Percentiles rank a stretch among this genome's conserved stretches.
Conservation (phyloP, 2,888 invertebrate genomes). For the Pseudococcus longispinus region DNA sequence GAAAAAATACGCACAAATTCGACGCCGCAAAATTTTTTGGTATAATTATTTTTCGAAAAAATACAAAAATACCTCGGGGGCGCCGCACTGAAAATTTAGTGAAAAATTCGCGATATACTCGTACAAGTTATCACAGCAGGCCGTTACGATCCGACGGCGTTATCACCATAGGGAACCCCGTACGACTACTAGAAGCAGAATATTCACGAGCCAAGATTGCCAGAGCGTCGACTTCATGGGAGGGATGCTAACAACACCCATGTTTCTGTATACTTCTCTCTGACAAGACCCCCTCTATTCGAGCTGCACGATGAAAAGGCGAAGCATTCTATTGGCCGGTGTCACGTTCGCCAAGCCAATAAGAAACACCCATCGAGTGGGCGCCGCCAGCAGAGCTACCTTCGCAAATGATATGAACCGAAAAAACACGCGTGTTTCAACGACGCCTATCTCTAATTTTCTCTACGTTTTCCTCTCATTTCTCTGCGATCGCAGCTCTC, state of each 20-base stretch:
- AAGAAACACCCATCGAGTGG: slow-evolving; percentile 23
- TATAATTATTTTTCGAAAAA: neutral
- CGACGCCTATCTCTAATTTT: neutral
- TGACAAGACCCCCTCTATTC: slow-evolving; percentile 8
- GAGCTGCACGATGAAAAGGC: neutral
- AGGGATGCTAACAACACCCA: slow-evolving; percentile 52
- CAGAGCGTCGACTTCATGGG: slow-evolving; percentile 18
- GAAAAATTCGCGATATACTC: slow-evolving; percentile 36
- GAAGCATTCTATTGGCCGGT: slow-evolving; percentile 34
- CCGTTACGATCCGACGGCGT: slow-evolving; percentile 45
- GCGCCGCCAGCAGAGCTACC: neutral
- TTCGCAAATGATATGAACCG: neutral
- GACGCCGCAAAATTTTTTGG: neutral
- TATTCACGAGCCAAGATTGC: slow-evolving; percentile 1
- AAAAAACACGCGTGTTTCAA: slow-evolving; percentile 20
- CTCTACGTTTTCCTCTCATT: neutral
- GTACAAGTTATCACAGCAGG: slow-evolving; percentile 53
- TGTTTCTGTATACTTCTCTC: slow-evolving; percentile 14
- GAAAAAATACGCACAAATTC: neutral
- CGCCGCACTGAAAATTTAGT: slow-evolving; percentile 11
- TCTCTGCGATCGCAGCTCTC: neutral
- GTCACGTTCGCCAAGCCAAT: slow-evolving; percentile 29
- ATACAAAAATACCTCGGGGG: slow-evolving; percentile 3
- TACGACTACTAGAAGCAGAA: slow-evolving; percentile 37
- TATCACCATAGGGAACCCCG: slow-evolving; percentile 52